Percentiles rank a stretch among this genome's conserved stretches.
Evolutionary conservation across 2,113 vertebrate genomes (phyloP).

Genomic region (Vombatus ursinus): DNA sequence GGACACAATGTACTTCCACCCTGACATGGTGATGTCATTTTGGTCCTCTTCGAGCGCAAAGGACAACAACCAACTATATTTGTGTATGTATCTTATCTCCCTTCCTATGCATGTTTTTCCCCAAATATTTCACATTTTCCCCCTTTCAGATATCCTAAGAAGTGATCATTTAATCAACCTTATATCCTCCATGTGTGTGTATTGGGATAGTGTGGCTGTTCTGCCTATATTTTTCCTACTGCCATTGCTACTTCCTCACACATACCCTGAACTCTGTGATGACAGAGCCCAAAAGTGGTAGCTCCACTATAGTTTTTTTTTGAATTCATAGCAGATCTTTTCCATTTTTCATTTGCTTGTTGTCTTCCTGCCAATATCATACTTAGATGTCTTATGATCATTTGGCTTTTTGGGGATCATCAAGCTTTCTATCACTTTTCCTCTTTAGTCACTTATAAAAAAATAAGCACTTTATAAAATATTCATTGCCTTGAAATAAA

Average conservation of each 20-base stretch:
- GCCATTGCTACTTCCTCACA: background rate
- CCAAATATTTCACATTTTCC: no score
- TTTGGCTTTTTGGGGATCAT: background rate
- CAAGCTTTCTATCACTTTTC: background rate
- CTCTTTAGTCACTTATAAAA: background rate
- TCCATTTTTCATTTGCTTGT: background rate
- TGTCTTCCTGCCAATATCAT: background rate
- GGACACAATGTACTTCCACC: background rate
- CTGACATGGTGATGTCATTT: background rate
- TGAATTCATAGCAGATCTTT: background rate
- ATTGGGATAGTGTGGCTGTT: background rate
- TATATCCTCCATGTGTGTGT: background rate
- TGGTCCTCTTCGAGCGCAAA: background rate
- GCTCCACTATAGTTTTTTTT: background rate
- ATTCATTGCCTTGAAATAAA: background rate
- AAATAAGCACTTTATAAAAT: background rate
- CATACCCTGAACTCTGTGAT: background rate
- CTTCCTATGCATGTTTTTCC: no score
- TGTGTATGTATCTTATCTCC: background rate
- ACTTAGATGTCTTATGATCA: background rate
- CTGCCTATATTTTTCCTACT: background rate
- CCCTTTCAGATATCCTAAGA: no score
- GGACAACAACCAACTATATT: background rate
- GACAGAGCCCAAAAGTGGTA: background rate
- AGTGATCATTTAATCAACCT: background rate